phyloP scores from a whole-genome alignment of 2,888 invertebrate genomes.

The Dendrolimus pini region DNA sequence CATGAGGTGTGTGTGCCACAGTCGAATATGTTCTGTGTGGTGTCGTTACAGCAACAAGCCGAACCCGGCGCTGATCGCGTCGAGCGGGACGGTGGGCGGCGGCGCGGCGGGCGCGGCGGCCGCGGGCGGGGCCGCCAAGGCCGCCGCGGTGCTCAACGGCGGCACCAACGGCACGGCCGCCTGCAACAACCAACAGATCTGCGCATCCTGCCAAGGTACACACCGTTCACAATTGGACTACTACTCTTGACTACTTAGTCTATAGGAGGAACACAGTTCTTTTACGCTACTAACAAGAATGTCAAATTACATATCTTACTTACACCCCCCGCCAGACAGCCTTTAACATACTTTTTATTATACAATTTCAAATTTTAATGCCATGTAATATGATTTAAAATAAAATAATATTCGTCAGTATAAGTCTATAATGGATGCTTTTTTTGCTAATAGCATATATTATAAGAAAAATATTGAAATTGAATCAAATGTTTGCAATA shows the following conservation, averaged over 20 bases:
- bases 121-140: conserved; percentile 55
- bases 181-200: conserved; percentile 34
- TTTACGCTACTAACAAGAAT: background rate
- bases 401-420: no score
- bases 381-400: no score
- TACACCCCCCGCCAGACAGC: no score
- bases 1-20: no score
- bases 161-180: conserved; percentile 82
- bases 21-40: background rate
- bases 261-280: no score
- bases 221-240: background rate
- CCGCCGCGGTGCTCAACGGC: conserved; percentile 85
- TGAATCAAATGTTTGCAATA: background rate
- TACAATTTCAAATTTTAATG: no score
- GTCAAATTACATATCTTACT: no score
- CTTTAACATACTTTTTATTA: no score
- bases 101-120: conserved; percentile 83
- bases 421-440: no score
- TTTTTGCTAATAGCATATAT: no score
- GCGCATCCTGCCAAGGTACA: conserved; percentile 74
- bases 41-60: conserved; percentile 87
- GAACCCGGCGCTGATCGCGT: conserved; percentile 86
- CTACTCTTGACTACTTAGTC: no score
- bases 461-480: no score
- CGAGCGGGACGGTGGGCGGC: conserved; percentile 79